phyloP scores from a whole-genome alignment of 2,797 vertebrate species.

The Paedocypris micromegethes region DNA sequence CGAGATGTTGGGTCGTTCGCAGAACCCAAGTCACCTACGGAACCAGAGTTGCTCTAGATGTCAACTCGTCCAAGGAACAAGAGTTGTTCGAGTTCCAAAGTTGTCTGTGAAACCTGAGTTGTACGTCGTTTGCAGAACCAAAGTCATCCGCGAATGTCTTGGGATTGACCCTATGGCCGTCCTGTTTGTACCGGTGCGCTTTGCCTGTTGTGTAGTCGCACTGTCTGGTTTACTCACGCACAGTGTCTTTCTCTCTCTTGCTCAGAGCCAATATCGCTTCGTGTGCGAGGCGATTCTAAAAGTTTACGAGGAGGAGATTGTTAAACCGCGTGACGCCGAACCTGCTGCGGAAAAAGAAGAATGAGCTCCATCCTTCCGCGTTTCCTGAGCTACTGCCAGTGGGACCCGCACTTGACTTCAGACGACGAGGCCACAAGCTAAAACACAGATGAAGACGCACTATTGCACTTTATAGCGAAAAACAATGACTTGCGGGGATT shows the following conservation, averaged over 20 bases:
- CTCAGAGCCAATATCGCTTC: constrained; percentile 97
- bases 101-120: too few relatives aligned
- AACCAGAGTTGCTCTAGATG: too few relatives aligned
- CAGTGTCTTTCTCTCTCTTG: constrained; percentile 19
- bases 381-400: constrained; percentile 35
- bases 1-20: too few relatives aligned
- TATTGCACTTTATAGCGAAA: constrained; percentile 98
- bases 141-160: too few relatives aligned
- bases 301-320: constrained; percentile 92
- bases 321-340: constrained; percentile 78
- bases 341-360: constrained; percentile 65
- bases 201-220: background rate
- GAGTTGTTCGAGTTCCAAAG: too few relatives aligned
- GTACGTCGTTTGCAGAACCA: too few relatives aligned
- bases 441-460: constrained; percentile 77
- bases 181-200: too few relatives aligned
- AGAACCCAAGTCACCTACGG: too few relatives aligned
- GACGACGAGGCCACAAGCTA: constrained; percentile 22
- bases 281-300: constrained; percentile 98
- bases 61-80: too few relatives aligned
- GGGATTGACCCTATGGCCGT: too few relatives aligned
- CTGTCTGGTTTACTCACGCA: background rate
- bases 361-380: constrained; percentile 35
- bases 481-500: constrained; percentile 52
- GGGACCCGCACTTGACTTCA: constrained; percentile 20